These are phyloP conservation scores for Brachyrhaphis roseni DNA, from an alignment of 2,797 vertebrate species.

Conservation along the genomic window DNA sequence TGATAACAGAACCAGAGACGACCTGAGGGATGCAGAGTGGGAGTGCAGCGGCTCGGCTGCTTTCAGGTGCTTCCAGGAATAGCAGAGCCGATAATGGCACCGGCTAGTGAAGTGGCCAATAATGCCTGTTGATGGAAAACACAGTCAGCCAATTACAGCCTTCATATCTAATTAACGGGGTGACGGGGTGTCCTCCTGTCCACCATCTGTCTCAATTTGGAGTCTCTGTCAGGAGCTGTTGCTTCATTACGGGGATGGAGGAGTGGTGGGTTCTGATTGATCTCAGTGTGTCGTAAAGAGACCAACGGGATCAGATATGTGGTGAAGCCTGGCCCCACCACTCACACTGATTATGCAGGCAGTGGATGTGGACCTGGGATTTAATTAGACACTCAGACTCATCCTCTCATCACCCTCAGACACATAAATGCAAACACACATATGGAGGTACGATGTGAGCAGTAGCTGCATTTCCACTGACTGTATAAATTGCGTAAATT, in stretches of 20 bases:
- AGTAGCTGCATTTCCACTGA: neutral
- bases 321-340: neutral
- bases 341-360: conserved; percentile 4
- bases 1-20: conserved; percentile 22
- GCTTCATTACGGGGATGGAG: conserved; percentile 24
- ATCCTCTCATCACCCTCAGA: neutral
- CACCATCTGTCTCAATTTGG: conserved; percentile 66
- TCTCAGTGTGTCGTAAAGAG: conserved; percentile 17
- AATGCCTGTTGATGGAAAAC: conserved; percentile 75
- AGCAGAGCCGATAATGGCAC: conserved; percentile 57
- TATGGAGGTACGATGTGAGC: conserved; percentile 28
- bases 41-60: conserved; percentile 27
- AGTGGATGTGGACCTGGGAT: conserved; percentile 11
- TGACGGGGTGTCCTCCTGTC: conserved; percentile 53
- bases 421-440: conserved; percentile 4
- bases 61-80: conserved; percentile 69
- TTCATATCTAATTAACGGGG: conserved; percentile 71
- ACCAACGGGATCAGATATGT: neutral
- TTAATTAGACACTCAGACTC: conserved; percentile 24
- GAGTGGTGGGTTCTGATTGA: conserved; percentile 8
- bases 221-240: conserved; percentile 34
- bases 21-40: conserved; percentile 20
- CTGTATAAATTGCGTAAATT: too few species aligned
- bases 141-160: conserved; percentile 70
- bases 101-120: conserved; percentile 52